phyloP scores from a whole-genome alignment of 1,140 invertebrate genomes.

The Caenorhabditis remanei region DNA sequence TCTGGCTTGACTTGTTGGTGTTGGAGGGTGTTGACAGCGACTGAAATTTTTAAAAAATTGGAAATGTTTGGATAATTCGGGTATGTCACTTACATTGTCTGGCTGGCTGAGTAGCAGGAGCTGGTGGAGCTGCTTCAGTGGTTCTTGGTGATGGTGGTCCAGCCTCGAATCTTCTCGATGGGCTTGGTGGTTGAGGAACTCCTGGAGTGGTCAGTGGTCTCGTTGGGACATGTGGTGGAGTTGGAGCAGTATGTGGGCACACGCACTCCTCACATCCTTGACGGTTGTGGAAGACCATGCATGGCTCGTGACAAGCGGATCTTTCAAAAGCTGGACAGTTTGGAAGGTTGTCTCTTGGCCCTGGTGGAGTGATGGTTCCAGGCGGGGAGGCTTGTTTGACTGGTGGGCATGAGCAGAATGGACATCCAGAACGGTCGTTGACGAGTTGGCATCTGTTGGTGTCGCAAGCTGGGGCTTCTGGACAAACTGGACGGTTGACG shows the following conservation, averaged over 20 bases:
- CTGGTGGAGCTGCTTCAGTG: slow-evolving; percentile 36
- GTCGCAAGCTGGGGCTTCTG: slow-evolving; percentile 68
- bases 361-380: slow-evolving; percentile 45
- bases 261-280: slow-evolving; percentile 75
- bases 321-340: slow-evolving; percentile 71
- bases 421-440: slow-evolving; percentile 73
- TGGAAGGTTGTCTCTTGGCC: slow-evolving; percentile 14
- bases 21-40: slow-evolving; percentile 29
- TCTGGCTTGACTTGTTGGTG: slow-evolving; percentile 26
- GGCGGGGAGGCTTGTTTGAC: slow-evolving; percentile 50
- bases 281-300: slow-evolving; percentile 77
- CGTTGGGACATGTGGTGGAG: not conserved
- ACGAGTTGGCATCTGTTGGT: slow-evolving; percentile 72
- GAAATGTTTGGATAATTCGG: not conserved
- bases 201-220: slow-evolving; percentile 5
- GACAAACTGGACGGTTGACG: slow-evolving; percentile 67
- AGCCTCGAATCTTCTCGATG: slow-evolving; percentile 31
- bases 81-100: slow-evolving; percentile 5
- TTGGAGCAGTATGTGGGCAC: slow-evolving; percentile 67
- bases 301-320: slow-evolving; percentile 73
- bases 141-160: slow-evolving; percentile 62
- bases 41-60: not conserved
- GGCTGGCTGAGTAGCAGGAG: slow-evolving; percentile 34
- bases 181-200: slow-evolving; percentile 41
- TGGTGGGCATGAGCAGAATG: slow-evolving; percentile 77